phyloP scores from a whole-genome alignment of 1,140 invertebrate species.

The Agrypnia vestita region DNA sequence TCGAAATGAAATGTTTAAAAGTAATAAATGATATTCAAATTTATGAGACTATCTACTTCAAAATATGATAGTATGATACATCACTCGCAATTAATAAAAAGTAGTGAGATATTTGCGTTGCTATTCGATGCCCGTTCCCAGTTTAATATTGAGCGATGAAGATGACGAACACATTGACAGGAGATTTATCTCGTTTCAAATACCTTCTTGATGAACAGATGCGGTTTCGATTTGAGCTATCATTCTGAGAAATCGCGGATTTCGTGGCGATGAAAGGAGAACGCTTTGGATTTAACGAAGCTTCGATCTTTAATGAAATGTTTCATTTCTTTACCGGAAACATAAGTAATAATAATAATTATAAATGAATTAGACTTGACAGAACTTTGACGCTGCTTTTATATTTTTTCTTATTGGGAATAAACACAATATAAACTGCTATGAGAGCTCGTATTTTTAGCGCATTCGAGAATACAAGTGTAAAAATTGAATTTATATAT shows the following conservation, averaged over 20 bases:
- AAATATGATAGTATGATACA: background rate
- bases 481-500: too few species aligned
- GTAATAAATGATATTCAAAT: background rate
- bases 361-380: too few species aligned
- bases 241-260: slow-evolving; percentile 12
- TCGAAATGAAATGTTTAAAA: too few species aligned
- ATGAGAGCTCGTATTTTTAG: too few species aligned
- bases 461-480: too few species aligned
- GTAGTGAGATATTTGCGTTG: slow-evolving; percentile 1
- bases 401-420: too few species aligned
- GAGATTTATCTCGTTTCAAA: slow-evolving; percentile 35
- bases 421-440: too few species aligned
- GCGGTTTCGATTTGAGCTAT: background rate
- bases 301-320: slow-evolving; percentile 11
- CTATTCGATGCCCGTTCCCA: slow-evolving; percentile 4
- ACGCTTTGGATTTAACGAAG: slow-evolving; percentile 8
- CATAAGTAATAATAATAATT: too few species aligned
- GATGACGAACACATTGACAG: slow-evolving; percentile 10
- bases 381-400: too few species aligned
- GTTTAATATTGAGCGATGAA: slow-evolving; percentile 34
- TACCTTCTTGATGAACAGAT: slow-evolving; percentile 23
- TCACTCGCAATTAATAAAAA: slow-evolving; percentile 3
- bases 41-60: background rate
- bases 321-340: background rate
- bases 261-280: background rate